Evolutionary conservation across 2,888 invertebrate species (phyloP), one percentile per base, ranked within the genome.

Genomic region (Monochamus alternatus): DNA sequence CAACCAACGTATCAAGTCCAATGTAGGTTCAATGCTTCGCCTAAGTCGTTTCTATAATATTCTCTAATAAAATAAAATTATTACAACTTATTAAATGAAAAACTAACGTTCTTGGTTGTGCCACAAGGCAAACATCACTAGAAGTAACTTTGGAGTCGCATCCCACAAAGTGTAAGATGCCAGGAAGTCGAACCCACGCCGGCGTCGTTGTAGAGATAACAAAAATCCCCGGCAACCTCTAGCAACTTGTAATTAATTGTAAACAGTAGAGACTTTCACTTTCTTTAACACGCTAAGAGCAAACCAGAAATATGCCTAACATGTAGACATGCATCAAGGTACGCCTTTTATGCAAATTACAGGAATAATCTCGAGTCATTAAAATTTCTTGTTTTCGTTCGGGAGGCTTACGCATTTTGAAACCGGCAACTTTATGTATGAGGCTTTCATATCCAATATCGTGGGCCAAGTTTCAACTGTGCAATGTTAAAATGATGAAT

Each of bases 261-360:
- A 47, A 64, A 64, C 64, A 47, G 31, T 47, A 47, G 47, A 64
- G 30, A 64, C 64, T 64, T 64, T 64, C 64, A 64, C 47, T 64
- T 64, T 47, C 64, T 47, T 64, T 63, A 14, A 63, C 62, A 43
- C 43, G 62, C 43, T 14, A 14, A 63, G 43, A 30, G 22, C 47
- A 64, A 64, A 38, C 47, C 47, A 47, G 64, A 47, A 64, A 62
- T 62, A 38, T 62, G n/a, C 55, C 12, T n/a, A 38, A 32, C 38
- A 30, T 64, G 64, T 64, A 22, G 55, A 55, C 55, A 55, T 55
- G 9, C 51, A 51, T 51, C 51, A n/a, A 10, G 51, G n/a, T 10
- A 55, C 55, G 55, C 55, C 55, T 55, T 55, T 55, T 55, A 55
- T 55, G 55, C 55, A 55, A 55, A 55, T 22, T 5, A 55, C 55